These are phyloP conservation scores for Regulus satrapa DNA, from an alignment of 2,113 vertebrate species.

Conservation along the genomic window DNA sequence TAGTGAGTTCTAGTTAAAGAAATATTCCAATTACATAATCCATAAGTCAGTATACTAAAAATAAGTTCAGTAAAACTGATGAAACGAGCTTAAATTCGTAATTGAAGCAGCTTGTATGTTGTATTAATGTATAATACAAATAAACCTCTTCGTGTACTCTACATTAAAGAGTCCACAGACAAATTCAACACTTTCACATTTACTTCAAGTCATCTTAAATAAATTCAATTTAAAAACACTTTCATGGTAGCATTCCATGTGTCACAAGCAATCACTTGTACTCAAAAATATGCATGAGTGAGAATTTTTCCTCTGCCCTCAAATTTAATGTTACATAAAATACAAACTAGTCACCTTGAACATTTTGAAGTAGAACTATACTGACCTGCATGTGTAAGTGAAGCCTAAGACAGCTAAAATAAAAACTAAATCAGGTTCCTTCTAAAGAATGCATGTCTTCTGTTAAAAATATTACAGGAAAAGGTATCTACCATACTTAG, in stretches of 20 bases:
- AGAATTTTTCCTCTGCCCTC: neutral
- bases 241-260: conserved; percentile 45
- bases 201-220: conserved; percentile 68
- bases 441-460: neutral
- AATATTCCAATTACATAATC: neutral
- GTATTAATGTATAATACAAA: conserved; percentile 20
- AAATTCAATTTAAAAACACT: conserved; percentile 62
- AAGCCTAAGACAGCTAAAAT: conserved; percentile 3
- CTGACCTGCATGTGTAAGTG: neutral
- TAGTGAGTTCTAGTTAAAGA: neutral
- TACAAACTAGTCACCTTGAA: neutral
- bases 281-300: conserved; percentile 1
- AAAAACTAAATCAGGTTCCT: neutral
- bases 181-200: conserved; percentile 72
- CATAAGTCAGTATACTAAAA: conserved; percentile 40
- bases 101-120: conserved; percentile 46
- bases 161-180: conserved; percentile 61
- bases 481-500: neutral
- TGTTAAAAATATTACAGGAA: neutral
- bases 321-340: neutral
- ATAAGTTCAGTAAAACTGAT: conserved; percentile 42
- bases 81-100: conserved; percentile 54
- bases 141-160: conserved; percentile 23
- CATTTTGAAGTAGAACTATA: neutral
- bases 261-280: conserved; percentile 46